Evolutionary conservation across 2,797 vertebrate genomes (phyloP).

Genomic region (Threskiornis aethiopicus): DNA sequence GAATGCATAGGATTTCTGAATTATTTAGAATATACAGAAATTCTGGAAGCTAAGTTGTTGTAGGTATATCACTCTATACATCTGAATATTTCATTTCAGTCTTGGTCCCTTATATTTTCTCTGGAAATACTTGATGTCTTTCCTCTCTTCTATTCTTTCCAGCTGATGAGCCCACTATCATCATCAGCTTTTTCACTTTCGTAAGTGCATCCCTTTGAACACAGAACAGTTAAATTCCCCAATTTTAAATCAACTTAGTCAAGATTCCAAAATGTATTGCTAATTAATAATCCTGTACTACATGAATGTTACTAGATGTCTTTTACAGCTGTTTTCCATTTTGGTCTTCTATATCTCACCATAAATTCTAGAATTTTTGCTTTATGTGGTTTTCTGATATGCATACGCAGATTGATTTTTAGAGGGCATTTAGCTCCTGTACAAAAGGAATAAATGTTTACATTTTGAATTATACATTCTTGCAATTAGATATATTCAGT

Average conservation of each 20-base stretch:
- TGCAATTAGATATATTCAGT: neutral
- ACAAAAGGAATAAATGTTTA: neutral
- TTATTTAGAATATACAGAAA: neutral
- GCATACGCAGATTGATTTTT: neutral
- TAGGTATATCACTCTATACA: neutral
- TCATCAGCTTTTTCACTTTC: neutral
- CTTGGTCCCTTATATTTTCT: accelerated
- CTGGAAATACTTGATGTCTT: neutral
- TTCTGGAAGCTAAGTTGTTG: neutral
- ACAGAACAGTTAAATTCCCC: neutral
- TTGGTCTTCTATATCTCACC: neutral
- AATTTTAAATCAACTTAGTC: neutral
- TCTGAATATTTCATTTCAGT: neutral
- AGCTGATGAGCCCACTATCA: neutral
- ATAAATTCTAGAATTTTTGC: neutral
- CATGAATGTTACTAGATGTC: too few relatives aligned
- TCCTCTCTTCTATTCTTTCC: neutral
- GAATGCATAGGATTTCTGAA: neutral
- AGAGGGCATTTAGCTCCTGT: neutral
- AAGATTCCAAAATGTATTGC: neutral
- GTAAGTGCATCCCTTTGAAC: neutral
- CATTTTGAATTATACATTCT: neutral
- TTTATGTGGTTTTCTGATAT: neutral
- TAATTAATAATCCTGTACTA: neutral
- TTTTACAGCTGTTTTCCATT: neutral